Conservation (phyloP, 2,797 vertebrate genomes). For the Siniperca undulata region DNA sequence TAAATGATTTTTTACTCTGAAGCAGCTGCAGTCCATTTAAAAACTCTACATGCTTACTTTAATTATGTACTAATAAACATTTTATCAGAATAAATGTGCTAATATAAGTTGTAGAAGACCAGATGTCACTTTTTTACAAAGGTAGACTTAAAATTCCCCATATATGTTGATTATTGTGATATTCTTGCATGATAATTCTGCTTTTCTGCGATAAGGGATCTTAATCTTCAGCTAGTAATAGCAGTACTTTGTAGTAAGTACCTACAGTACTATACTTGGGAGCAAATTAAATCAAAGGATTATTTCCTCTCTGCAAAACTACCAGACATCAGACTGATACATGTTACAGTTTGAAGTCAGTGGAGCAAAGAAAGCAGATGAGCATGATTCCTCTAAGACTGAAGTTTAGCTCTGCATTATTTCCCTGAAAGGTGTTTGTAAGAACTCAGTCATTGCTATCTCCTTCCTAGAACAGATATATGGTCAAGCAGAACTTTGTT, state of each 20-base stretch:
- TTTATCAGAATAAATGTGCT: background rate
- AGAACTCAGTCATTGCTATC: constrained; percentile 39
- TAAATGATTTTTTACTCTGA: background rate
- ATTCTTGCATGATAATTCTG: background rate
- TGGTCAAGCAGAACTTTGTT: background rate
- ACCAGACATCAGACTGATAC: constrained; percentile 24
- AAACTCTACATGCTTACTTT: background rate
- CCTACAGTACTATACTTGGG: constrained; percentile 5
- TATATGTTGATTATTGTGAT: background rate
- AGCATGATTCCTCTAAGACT: constrained; percentile 67
- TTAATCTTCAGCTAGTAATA: background rate
- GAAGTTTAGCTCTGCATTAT: constrained; percentile 40
- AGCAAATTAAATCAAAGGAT: constrained; percentile 33
- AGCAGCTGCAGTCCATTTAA: background rate
- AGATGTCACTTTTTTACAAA: background rate
- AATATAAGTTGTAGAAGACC: background rate
- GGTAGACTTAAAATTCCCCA: background rate
- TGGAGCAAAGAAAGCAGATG: constrained; percentile 70
- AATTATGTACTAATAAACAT: background rate
- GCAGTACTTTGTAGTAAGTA: background rate
- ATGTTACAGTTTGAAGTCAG: constrained; percentile 41
- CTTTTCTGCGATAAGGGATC: background rate
- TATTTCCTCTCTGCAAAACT: constrained; percentile 48
- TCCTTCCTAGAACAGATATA: constrained; percentile 44
- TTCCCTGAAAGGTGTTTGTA: constrained; percentile 54